Evolutionary conservation across 2,113 vertebrate genomes (phyloP).

Genomic region (Ciconia stormi): DNA sequence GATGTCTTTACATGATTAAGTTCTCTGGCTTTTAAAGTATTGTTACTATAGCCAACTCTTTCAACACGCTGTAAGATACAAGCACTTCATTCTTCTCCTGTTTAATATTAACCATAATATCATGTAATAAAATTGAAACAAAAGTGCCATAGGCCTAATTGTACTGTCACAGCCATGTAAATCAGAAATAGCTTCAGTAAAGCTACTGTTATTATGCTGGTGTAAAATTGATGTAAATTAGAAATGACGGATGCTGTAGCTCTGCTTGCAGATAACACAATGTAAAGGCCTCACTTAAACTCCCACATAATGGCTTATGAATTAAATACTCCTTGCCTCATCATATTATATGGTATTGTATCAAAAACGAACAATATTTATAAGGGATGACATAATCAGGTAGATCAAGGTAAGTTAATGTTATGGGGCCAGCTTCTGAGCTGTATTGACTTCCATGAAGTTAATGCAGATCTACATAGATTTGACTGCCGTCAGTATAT

Average conservation of each 20-base stretch:
- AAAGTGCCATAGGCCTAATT: conserved; percentile 65
- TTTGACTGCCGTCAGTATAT: background rate
- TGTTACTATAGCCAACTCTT: conserved; percentile 18
- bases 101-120: conserved; percentile 63
- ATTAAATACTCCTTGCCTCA: conserved; percentile 4
- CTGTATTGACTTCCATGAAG: background rate
- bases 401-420: background rate
- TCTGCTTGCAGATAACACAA: conserved; percentile 6
- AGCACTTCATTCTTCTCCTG: conserved; percentile 10
- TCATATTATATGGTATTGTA: background rate
- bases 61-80: background rate
- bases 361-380: background rate
- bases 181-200: conserved; percentile 54
- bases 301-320: background rate
- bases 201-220: conserved; percentile 41
- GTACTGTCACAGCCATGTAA: conserved; percentile 61
- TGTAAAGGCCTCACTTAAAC: conserved; percentile 8
- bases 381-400: background rate
- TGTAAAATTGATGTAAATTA: conserved; percentile 60
- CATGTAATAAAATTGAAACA: conserved; percentile 58
- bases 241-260: conserved; percentile 13
- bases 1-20: conserved; percentile 36
- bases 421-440: background rate
- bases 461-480: background rate
- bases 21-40: conserved; percentile 33